Base-by-base conservation (phyloP, 53 echinoderm and acorn worm species). In the Luidia sarsii region DNA sequence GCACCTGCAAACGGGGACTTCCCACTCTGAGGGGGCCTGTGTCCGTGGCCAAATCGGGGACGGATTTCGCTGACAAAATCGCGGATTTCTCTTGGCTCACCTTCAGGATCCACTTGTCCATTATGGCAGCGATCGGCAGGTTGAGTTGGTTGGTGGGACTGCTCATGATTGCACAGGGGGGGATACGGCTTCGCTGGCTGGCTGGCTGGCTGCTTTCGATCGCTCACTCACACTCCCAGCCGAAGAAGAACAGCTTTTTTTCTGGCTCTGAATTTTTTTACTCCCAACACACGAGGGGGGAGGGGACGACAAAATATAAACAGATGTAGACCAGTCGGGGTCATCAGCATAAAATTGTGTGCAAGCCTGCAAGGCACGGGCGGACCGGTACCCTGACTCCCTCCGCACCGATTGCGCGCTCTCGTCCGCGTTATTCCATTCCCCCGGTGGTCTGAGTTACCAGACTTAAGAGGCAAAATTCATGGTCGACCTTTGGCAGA, bases 31-130 rank as follows among this genome's bases (percentile, higher is more conserved):
- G n/a, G n/a, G n/a, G n/a, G n/a, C n/a, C n/a, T n/a, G n/a, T n/a
- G n/a, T n/a, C n/a, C n/a, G n/a, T n/a, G n/a, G n/a, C n/a, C n/a
- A n/a, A n/a, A n/a, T n/a, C n/a, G n/a, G n/a, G n/a, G n/a, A n/a
- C n/a, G n/a, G n/a, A n/a, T n/a, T n/a, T n/a, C n/a, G n/a, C n/a
- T n/a, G n/a, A n/a, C n/a, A n/a, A n/a, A n/a, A n/a, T n/a, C n/a
- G n/a, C n/a, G n/a, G n/a, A n/a, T n/a, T n/a, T n/a, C n/a, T n/a
- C n/a, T n/a, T n/a, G n/a, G n/a, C 77, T 77, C 61, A 77, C 77
- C 77, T 77, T 77, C 39, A 77, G 43, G 27, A 43, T 38, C 77
- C 77, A 77, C 77, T 77, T 77, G 77, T 77, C 77, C 77, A 77
- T 75, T 59, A 75, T 75, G 75, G 57, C 16, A 31, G 56, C 45